These are phyloP conservation scores for Sarcophaga peregrina DNA, from an alignment of 1,140 invertebrate genomes.

Conservation along the genomic window DNA sequence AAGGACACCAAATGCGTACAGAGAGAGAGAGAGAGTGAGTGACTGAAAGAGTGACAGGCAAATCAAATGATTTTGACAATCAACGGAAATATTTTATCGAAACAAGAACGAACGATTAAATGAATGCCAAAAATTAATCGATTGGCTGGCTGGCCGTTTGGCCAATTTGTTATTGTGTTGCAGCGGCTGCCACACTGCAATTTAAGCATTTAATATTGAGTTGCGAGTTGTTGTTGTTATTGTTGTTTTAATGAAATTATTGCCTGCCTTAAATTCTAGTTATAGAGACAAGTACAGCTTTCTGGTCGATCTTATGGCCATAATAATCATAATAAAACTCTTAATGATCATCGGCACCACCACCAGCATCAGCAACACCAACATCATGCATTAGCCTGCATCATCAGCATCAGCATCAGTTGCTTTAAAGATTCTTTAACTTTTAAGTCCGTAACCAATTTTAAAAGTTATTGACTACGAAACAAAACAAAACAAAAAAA, in stretches of 20 bases:
- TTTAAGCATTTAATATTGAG: no score
- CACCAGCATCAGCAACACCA: not conserved
- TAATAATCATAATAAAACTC: not conserved
- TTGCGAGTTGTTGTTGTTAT: no score
- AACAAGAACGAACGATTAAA: not conserved
- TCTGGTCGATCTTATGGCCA: not conserved
- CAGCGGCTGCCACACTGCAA: not conserved
- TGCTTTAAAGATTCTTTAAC: not conserved
- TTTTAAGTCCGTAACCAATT: conserved; percentile 21
- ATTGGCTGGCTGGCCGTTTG: conserved; percentile 57
- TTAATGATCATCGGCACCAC: not conserved
- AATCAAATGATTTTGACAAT: no score
- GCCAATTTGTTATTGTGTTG: conserved; percentile 62
- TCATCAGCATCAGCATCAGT: not conserved
- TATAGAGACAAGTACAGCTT: not conserved
- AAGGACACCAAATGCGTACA: not conserved
- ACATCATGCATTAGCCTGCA: not conserved
- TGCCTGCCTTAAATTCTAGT: not conserved
- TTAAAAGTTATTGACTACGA: conserved; percentile 29
- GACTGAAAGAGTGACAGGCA: not conserved
- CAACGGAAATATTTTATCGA: no score
- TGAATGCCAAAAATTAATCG: not conserved
- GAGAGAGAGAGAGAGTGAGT: not conserved
- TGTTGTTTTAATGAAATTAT: not conserved
- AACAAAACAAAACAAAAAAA: conserved; percentile 1